Evolutionary conservation across 2,888 invertebrate species (phyloP), one percentile per base, ranked within the genome.

Genomic region (Pecten maximus): DNA sequence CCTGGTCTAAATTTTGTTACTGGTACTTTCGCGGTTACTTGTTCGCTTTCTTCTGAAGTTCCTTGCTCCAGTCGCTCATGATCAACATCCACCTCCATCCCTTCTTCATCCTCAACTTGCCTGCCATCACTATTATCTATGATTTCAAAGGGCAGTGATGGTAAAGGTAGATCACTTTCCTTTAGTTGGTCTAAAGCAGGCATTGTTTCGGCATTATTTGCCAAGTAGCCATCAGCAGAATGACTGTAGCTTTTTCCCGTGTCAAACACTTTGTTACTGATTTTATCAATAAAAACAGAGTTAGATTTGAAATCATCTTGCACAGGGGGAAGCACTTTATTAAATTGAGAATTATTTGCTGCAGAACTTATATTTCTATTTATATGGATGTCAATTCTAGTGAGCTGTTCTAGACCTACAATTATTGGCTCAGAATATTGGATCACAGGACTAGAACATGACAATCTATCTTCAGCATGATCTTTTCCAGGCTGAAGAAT

Each of bases 1-100:
- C 74, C 74, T 74, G 74, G 35, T 74, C 74, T 74, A 35, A 74
- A 74, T 28, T 74, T 74, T 28, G 28, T 74, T 10, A 74, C 74
- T 23, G 74, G 74, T 12, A 28, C 74, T 15, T 0, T 2, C 35
- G 8, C 1, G 10, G 28, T 74, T 3, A 35, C 10, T 10, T 35
- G 12, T 35, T 35, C 12, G 4, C 35, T 35, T 8, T 74, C 35
- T 16, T 23, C 15, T 1, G 10, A 35, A 8, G 6, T 8, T 35
- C 35, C 35, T 10, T 35, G 6, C 74, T 74, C 74, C 44, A n/a
- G n/a, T 54, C 23, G 23, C 54, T 8, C 74, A 6, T 35, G 35
- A 74, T 74, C 60, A 74, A 10, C 35, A 35, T 74, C 74, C 74
- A 74, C 74, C 15, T 74, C 74, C 74, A 74, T 74, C 74, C 74